Conservation (phyloP, 2,888 invertebrate species). For the Chorisops tibialis region DNA sequence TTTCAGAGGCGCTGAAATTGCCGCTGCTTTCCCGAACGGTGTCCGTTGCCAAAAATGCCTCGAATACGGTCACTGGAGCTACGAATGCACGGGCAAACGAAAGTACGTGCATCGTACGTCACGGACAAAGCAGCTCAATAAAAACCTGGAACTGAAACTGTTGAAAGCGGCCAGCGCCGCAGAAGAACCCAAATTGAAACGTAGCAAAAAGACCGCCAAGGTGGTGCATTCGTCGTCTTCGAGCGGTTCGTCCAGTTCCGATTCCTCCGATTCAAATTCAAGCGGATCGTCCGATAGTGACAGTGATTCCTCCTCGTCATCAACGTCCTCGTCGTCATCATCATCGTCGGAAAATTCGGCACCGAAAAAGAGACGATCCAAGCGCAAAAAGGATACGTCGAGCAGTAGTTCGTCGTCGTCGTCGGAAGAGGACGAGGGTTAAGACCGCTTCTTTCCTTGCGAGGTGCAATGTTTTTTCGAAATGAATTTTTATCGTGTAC, state of each 20-base stretch:
- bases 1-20: constrained; percentile 59
- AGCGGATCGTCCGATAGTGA: constrained; percentile 43
- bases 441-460: too few species aligned
- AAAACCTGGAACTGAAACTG: constrained; percentile 52
- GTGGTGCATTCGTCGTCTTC: constrained; percentile 35
- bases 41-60: constrained; percentile 89
- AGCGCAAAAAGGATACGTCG: too few species aligned
- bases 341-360: constrained; percentile 39
- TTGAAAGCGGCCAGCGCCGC: constrained; percentile 16
- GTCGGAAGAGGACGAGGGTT: too few species aligned
- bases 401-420: constrained; percentile 35
- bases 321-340: constrained; percentile 16
- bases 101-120: constrained; percentile 83
- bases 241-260: constrained; percentile 38
- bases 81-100: constrained; percentile 86
- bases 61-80: constrained; percentile 92
- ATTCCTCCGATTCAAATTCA: constrained; percentile 37
- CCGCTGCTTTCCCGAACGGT: constrained; percentile 68
- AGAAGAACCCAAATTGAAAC: constrained; percentile 30
- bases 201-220: constrained; percentile 36
- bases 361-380: too few species aligned
- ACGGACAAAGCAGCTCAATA: constrained; percentile 76
- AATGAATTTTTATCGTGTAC: too few species aligned
- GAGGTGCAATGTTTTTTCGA: too few species aligned
- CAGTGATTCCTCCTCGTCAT: constrained; percentile 38